Conservation (phyloP, 37 sponge, comb jelly and placozoan genomes). For the Crambe crambe region DNA sequence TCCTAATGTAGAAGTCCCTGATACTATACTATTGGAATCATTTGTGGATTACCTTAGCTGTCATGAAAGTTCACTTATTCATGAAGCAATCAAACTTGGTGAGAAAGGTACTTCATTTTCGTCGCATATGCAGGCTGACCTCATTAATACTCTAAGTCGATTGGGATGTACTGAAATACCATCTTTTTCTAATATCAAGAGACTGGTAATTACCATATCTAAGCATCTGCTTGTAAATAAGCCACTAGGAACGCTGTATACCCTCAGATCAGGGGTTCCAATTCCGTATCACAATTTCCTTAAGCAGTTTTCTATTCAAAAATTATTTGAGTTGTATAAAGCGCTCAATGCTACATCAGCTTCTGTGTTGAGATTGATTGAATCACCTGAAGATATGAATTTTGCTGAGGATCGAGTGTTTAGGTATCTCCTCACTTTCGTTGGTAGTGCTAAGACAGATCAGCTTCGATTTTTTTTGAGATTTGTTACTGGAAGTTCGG, state of each 20-base stretch:
- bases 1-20: constrained; percentile 6
- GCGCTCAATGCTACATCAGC: constrained; percentile 8
- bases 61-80: too few relatives aligned
- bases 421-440: neutral
- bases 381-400: constrained; percentile 3
- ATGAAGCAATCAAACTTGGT: too few relatives aligned
- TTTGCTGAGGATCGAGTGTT: neutral
- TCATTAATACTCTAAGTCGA: too few relatives aligned
- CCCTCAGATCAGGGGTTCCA: constrained; percentile 7
- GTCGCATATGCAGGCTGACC: too few relatives aligned
- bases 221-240: too few relatives aligned
- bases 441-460: neutral
- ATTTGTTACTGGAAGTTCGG: constrained; percentile 11
- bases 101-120: too few relatives aligned
- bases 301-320: neutral
- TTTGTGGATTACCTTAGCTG: constrained; percentile 11
- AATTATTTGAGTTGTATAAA: constrained; percentile 7
- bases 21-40: constrained; percentile 5
- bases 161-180: too few relatives aligned
- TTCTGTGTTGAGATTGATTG: neutral
- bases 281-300: neutral
- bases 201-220: too few relatives aligned
- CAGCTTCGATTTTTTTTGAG: neutral
- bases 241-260: too few relatives aligned
- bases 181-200: too few relatives aligned